phyloP scores from a whole-genome alignment of 2,797 vertebrate genomes.

The Loris lydekkerianus region DNA sequence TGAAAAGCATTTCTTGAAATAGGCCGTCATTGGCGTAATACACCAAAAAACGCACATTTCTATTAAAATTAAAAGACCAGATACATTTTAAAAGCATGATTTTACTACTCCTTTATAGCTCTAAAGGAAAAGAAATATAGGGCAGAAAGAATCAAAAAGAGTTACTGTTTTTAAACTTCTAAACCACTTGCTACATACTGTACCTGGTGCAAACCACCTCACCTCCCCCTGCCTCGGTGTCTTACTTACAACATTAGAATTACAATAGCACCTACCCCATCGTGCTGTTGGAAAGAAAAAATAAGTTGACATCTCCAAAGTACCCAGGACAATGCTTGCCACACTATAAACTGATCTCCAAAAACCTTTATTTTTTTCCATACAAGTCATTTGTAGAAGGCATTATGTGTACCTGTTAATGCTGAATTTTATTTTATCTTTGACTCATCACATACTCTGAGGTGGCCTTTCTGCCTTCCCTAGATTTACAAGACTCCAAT shows the following conservation, averaged over 20 bases:
- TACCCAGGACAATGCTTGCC: not conserved
- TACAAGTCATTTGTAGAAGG: not conserved
- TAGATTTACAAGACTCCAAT: conserved; percentile 67
- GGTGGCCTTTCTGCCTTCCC: conserved; percentile 47
- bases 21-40: not conserved
- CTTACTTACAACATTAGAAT: not conserved
- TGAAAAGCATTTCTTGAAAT: not conserved
- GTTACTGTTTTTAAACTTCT: not conserved
- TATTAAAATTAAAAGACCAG: conserved; percentile 17
- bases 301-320: not conserved
- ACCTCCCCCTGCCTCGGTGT: not conserved
- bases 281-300: not conserved
- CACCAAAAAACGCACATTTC: conserved; percentile 15
- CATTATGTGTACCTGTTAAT: not conserved
- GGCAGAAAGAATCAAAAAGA: not conserved
- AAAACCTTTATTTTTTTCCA: not conserved
- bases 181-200: not conserved
- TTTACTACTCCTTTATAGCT: not conserved
- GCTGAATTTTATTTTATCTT: conserved; percentile 54
- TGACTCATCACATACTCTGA: conserved; percentile 1
- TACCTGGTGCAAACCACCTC: not conserved
- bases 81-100: not conserved
- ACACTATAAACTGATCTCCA: not conserved
- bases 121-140: not conserved
- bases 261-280: not conserved